phyloP scores from a whole-genome alignment of 2,113 vertebrate species.

The Cryptomyrus ogoouensis region DNA sequence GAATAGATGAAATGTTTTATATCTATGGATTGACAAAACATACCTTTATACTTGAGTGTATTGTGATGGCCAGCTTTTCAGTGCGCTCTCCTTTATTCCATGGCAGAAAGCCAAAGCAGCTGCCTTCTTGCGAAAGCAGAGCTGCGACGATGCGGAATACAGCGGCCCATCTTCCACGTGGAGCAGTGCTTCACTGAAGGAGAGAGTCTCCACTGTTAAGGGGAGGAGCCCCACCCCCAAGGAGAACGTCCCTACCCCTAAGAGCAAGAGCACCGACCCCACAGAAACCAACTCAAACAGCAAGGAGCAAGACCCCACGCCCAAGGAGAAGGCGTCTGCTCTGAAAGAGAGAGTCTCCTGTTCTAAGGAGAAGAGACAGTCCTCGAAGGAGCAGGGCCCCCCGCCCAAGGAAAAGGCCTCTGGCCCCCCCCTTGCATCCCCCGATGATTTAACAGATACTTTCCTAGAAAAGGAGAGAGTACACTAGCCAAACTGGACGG shows the following conservation, averaged over 20 bases:
- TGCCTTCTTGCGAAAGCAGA: conserved; percentile 63
- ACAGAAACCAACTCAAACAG: background rate
- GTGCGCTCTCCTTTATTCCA: conserved; percentile 7
- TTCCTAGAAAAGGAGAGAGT: conserved; percentile 45
- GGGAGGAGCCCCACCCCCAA: conserved; percentile 44
- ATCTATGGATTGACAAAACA: background rate
- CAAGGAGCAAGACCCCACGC: conserved; percentile 35
- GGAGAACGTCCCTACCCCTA: conserved; percentile 33
- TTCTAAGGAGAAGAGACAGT: conserved; percentile 34
- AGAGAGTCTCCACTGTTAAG: conserved; percentile 42
- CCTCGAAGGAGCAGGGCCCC: conserved; percentile 30
- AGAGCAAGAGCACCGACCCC: conserved; percentile 14
- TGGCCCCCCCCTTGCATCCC: conserved; percentile 47
- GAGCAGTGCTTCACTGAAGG: background rate
- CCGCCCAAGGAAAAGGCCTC: conserved; percentile 35
- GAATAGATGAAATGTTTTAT: background rate
- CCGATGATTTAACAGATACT: background rate
- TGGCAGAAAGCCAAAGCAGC: conserved; percentile 64
- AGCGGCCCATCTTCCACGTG: conserved; percentile 41
- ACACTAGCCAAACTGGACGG: conserved; percentile 46
- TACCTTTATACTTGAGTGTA: background rate
- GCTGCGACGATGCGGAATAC: conserved; percentile 56
- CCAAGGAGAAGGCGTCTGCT: conserved; percentile 29
- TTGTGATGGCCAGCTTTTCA: background rate
- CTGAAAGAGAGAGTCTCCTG: conserved; percentile 22